Percentiles rank a stretch among this genome's conserved stretches.
Evolutionary conservation across 2,797 vertebrate genomes (phyloP).

Genomic region (Rhincodon typus): DNA sequence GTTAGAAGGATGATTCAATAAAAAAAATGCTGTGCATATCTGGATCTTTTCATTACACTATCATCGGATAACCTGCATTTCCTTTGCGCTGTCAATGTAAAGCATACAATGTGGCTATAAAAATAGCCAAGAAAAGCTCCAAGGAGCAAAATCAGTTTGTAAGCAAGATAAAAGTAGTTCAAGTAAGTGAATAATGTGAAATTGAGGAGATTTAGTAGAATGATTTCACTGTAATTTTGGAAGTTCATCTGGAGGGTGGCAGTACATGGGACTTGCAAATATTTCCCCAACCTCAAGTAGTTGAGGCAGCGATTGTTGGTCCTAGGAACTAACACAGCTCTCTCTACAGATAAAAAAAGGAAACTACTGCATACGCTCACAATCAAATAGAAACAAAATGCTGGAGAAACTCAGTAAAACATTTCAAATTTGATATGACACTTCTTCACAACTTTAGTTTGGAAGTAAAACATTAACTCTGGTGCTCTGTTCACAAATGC

Average conservation of each 20-base stretch:
- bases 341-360: background rate
- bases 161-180: background rate
- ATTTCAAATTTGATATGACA: too few relatives aligned
- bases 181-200: background rate
- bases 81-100: background rate
- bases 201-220: background rate
- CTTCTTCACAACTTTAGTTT: too few relatives aligned
- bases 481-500: too few relatives aligned
- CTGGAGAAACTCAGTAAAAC: too few relatives aligned
- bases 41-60: background rate
- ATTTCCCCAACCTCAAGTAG: background rate
- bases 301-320: background rate
- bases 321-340: background rate
- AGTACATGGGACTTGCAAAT: background rate
- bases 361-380: too few relatives aligned
- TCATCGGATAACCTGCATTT: background rate
- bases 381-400: too few relatives aligned
- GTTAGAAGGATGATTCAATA: too few relatives aligned
- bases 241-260: background rate
- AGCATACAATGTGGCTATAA: too few relatives aligned
- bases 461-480: too few relatives aligned
- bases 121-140: background rate
- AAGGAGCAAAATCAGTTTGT: background rate
- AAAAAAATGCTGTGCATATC: background rate
- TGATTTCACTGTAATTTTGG: background rate